These are phyloP conservation scores for Phasianus colchicus DNA, from an alignment of 2,113 vertebrate species.

Conservation along the genomic window DNA sequence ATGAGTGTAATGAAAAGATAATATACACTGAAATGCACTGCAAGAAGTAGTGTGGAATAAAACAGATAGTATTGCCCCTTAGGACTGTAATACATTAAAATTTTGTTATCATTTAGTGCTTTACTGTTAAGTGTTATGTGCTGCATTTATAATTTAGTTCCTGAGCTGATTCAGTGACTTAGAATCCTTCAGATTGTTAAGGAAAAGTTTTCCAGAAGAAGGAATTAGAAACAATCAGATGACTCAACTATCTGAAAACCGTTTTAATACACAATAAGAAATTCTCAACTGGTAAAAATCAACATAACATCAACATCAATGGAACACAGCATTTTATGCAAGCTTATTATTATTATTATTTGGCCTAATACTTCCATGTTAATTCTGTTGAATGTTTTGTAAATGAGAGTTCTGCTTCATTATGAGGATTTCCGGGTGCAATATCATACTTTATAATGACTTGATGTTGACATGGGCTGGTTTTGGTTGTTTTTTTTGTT, in stretches of 20 bases:
- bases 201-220: slow-evolving; percentile 15
- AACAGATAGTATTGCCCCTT: slow-evolving; percentile 11
- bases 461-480: not conserved
- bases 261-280: not conserved
- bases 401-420: not conserved
- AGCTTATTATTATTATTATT: no score
- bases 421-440: not conserved
- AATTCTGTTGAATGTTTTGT: not conserved
- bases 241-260: slow-evolving; percentile 16
- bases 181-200: not conserved
- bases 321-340: not conserved
- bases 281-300: not conserved
- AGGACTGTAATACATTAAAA: slow-evolving; percentile 25
- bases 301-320: not conserved
- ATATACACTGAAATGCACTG: not conserved
- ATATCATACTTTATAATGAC: not conserved
- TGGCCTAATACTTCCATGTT: not conserved
- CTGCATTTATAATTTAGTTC: slow-evolving; percentile 34
- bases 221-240: not conserved
- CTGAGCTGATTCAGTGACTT: not conserved
- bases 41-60: not conserved
- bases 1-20: slow-evolving; percentile 38
- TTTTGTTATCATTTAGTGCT: slow-evolving; percentile 44
- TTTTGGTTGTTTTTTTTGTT: not conserved
- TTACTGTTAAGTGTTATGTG: slow-evolving; percentile 27